phyloP scores from a whole-genome alignment of 1,140 invertebrate genomes.

The Apis dorsata region DNA sequence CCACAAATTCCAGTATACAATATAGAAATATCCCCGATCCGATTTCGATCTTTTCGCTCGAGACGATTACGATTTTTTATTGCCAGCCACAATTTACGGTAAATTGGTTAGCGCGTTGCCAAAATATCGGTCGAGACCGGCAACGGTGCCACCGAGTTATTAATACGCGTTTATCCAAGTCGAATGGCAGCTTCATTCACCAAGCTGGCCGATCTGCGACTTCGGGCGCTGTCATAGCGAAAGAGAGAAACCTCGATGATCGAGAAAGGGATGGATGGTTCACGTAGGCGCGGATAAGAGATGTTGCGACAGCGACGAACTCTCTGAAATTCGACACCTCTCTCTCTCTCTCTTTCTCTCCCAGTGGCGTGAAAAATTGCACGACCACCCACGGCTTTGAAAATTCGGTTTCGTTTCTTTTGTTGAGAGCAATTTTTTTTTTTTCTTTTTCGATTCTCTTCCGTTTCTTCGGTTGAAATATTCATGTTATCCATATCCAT shows the following conservation, averaged over 20 bases:
- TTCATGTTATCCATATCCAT: too few species aligned
- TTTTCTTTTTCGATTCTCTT: too few species aligned
- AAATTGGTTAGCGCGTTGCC: slow-evolving; percentile 53
- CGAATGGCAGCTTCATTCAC: slow-evolving; percentile 70
- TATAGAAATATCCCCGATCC: neutral
- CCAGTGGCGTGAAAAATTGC: neutral
- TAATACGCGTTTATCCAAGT: slow-evolving; percentile 73
- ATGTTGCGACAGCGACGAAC: neutral
- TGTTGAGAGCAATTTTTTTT: neutral
- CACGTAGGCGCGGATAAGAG: slow-evolving; percentile 6
- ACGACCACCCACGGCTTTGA: neutral
- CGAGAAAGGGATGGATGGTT: too few species aligned
- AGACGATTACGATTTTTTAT: slow-evolving; percentile 30
- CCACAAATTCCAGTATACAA: neutral
- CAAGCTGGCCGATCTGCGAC: neutral
- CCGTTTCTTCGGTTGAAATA: too few species aligned
- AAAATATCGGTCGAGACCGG: slow-evolving; percentile 72
- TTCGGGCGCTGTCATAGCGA: neutral
- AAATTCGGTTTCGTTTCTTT: neutral
- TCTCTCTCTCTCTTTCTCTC: too few species aligned
- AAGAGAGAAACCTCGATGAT: neutral
- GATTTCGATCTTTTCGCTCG: neutral
- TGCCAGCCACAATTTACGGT: slow-evolving; percentile 54
- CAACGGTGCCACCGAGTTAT: slow-evolving; percentile 77
- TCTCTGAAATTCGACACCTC: slow-evolving; percentile 34